Percentiles rank a stretch among this genome's conserved stretches.
These are phyloP conservation scores for Mythimna loreyi DNA, from an alignment of 2,888 invertebrate species.

Conservation along the genomic window DNA sequence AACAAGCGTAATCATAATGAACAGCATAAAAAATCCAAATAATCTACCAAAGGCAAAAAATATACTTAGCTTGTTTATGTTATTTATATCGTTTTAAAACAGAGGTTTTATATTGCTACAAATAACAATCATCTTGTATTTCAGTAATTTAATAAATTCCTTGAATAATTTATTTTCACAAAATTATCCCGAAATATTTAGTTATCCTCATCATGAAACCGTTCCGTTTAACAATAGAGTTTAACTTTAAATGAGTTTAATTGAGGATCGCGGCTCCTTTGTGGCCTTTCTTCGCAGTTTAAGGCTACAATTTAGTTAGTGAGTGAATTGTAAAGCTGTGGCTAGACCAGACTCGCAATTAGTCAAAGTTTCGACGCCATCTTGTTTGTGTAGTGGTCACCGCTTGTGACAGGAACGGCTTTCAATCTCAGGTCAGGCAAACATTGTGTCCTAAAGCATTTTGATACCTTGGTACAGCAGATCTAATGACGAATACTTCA, in stretches of 20 bases:
- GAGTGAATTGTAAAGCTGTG: conserved; percentile 4
- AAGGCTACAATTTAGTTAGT: conserved; percentile 32
- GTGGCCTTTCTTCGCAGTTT: conserved; percentile 16
- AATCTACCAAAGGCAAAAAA: no score
- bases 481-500: no score
- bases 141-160: neutral
- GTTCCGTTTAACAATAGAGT: conserved; percentile 22
- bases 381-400: neutral
- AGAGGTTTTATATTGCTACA: neutral
- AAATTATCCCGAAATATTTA: neutral
- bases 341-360: conserved; percentile 24
- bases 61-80: neutral
- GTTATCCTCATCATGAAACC: conserved; percentile 18
- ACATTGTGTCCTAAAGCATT: neutral
- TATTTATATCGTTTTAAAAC: neutral
- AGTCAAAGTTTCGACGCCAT: conserved; percentile 21
- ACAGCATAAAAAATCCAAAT: no score
- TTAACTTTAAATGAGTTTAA: conserved; percentile 35
- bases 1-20: no score
- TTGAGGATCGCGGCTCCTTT: conserved; percentile 35
- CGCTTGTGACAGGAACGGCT: neutral
- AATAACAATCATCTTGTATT: neutral
- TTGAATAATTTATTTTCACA: neutral
- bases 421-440: neutral
- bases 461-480: no score